These are phyloP conservation scores for Odontocerum albicorne DNA, from an alignment of 2,888 invertebrate species.

Conservation along the genomic window DNA sequence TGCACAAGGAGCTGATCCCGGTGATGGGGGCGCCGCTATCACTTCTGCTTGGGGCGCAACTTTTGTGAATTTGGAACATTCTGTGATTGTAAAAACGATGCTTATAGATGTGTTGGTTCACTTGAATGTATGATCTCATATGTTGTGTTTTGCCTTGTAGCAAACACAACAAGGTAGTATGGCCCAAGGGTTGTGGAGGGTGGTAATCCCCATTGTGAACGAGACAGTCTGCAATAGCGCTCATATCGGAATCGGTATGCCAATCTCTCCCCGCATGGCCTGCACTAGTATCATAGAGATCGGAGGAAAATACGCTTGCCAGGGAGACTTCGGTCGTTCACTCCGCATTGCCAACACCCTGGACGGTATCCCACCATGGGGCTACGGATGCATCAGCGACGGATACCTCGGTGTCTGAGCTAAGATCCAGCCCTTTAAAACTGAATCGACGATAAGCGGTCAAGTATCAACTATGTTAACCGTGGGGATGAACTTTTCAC, in stretches of 20 bases:
- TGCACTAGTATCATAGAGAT: slow-evolving; percentile 47
- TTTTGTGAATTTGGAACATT: no score
- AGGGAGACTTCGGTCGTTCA: slow-evolving; percentile 65
- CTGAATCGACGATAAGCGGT: no score
- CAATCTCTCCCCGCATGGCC: slow-evolving; percentile 49
- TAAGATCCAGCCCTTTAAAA: slow-evolving; percentile 48
- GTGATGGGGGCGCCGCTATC: slow-evolving; percentile 47
- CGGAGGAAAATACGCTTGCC: slow-evolving; percentile 50
- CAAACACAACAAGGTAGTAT: no score
- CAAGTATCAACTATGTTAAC: no score
- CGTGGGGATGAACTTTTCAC: no score
- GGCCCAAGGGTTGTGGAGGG: slow-evolving; percentile 8
- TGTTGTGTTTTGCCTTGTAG: no score
- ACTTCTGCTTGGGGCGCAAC: slow-evolving; percentile 55
- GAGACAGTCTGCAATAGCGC: neutral
- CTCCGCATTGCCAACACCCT: slow-evolving; percentile 49
- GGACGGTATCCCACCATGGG: slow-evolving; percentile 61
- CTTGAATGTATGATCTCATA: no score
- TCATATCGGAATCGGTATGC: no score
- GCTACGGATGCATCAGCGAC: slow-evolving; percentile 57
- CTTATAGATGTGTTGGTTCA: no score
- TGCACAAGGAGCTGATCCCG: slow-evolving; percentile 39
- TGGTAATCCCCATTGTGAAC: slow-evolving; percentile 17
- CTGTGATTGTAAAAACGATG: no score
- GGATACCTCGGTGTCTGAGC: slow-evolving; percentile 61